Base-by-base conservation (phyloP, 2,888 invertebrate genomes). In the Stenotaenia linearis region DNA sequence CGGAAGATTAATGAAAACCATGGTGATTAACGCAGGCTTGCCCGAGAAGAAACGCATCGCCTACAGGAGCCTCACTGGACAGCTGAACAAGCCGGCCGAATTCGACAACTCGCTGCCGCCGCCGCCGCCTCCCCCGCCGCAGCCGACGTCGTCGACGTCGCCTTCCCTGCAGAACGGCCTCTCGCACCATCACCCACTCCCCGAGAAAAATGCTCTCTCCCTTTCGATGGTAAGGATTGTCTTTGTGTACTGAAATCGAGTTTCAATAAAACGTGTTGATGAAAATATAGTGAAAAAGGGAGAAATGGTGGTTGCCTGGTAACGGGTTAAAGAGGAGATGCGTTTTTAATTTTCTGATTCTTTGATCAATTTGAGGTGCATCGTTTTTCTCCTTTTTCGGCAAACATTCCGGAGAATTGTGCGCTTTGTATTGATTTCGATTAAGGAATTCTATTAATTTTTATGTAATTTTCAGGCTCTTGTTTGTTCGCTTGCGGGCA, bases 11-110 rank as follows among this genome's bases (percentile, higher is more conserved):
- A 79, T 79, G 79, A 79, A 79, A 74, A 79, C 79, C 23, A 79
- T 79, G 79, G 79, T 79, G 69, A 74, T 79, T 28, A 79, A 79
- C 75, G 79, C 79, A 23, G 79, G 79, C 37, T 45, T 79, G 37
- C 79, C 79, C 25, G 79, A 79, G 79, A 79, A 79, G 50, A 79
- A 79, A 74, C 79, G 79, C 74, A 79, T 79, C 40, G 79, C 79
- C 6, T 79, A 79, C 79, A 79, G 69, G 75, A 79, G 79, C 79
- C 35, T 79, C 15, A 37, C 74, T 37, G 79, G 79, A 25, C 79
- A 79, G n/a, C 79, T 50, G 37, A 74, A 32, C 9, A 79, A 79
- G 23, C 25, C 21, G 25, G 30, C 30, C 1, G 79, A 79, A 74
- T 25, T 37, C 12, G 79, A 79, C 30, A 30, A 79, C 18, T 74